Evolutionary conservation across 2,113 vertebrate species (phyloP).

Genomic region (Apteryx mantelli): DNA sequence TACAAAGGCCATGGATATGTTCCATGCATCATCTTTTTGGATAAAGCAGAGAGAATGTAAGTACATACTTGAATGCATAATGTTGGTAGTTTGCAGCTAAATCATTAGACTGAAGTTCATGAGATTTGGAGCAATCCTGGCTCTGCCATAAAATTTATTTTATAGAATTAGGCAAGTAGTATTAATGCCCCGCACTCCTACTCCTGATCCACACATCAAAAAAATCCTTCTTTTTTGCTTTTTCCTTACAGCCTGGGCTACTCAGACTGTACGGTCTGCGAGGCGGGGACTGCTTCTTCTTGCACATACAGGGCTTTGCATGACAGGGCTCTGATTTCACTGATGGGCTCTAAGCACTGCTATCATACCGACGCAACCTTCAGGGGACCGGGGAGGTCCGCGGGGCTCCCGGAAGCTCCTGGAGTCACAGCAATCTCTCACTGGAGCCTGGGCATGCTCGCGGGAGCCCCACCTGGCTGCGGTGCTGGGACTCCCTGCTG

Average conservation of each 20-base stretch:
- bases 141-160: neutral
- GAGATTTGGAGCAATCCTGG: neutral
- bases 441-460: neutral
- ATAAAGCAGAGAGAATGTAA: neutral
- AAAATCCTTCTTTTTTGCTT: accelerated
- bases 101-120: neutral
- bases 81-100: neutral
- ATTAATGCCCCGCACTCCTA: neutral
- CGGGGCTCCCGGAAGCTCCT: neutral
- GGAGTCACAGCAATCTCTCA: neutral
- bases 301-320: neutral
- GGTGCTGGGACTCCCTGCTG: neutral
- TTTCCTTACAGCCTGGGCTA: neutral
- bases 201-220: neutral
- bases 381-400: neutral
- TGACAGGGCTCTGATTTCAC: neutral
- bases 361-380: no score
- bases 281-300: neutral
- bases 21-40: neutral
- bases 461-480: no score
- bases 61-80: accelerated
- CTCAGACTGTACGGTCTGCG: accelerated
- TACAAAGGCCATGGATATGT: accelerated
- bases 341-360: no score
- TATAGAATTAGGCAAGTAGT: neutral